Evolutionary conservation across 2,113 vertebrate genomes (phyloP).

Genomic region (Dipodomys merriami): DNA sequence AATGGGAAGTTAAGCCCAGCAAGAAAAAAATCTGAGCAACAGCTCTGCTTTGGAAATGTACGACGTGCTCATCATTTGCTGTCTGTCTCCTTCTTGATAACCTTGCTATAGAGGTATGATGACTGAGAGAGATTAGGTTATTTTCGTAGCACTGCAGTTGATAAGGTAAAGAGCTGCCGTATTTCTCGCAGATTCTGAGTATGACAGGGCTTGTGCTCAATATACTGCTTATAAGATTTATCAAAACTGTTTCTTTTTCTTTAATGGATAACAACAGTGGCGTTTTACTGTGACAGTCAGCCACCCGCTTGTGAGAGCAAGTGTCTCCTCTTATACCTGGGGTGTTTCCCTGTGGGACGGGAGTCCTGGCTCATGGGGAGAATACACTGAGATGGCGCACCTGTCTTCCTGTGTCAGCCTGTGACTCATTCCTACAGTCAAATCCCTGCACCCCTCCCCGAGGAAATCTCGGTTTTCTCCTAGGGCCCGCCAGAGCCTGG

Average conservation of each 20-base stretch:
- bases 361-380: no score
- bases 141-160: background rate
- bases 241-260: no score
- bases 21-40: background rate
- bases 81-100: background rate
- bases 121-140: background rate
- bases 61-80: fast-evolving
- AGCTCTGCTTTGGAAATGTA: background rate
- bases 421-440: background rate
- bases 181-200: background rate
- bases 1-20: background rate
- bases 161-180: background rate
- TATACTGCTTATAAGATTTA: background rate
- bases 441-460: background rate
- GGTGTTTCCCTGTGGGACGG: background rate
- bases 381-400: background rate
- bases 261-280: background rate
- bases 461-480: no score
- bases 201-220: no score
- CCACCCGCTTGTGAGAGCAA: background rate
- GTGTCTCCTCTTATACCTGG: background rate
- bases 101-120: background rate
- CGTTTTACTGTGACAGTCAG: background rate
- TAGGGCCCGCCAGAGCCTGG: background rate
- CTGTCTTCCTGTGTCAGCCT: background rate